These are phyloP conservation scores for Muscidifurax raptorellus DNA, from an alignment of 1,140 invertebrate species.

Conservation along the genomic window DNA sequence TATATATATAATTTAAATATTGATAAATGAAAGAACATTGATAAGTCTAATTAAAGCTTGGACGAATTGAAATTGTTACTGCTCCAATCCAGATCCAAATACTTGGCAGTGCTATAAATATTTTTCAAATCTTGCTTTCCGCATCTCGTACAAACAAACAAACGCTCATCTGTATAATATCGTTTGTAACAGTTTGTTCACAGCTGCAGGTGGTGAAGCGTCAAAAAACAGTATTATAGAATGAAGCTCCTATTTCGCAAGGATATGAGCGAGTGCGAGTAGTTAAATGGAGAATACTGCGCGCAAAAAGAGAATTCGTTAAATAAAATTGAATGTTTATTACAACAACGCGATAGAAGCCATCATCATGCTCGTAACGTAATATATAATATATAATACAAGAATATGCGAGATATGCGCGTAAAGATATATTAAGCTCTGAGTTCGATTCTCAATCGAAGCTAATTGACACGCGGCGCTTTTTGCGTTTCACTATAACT, in stretches of 20 bases:
- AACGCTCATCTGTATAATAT: neutral
- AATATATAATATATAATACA: conserved; percentile 51
- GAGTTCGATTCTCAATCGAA: conserved; percentile 55
- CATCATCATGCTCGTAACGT: conserved; percentile 11
- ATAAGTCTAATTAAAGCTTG: conserved; percentile 48
- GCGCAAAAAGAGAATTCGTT: conserved; percentile 1
- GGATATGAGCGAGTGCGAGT: conserved; percentile 3
- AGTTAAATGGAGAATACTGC: conserved; percentile 39
- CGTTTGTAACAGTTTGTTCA: neutral
- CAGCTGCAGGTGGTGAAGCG: neutral
- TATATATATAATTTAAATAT: conserved; percentile 37
- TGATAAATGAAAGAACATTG: neutral
- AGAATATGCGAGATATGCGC: conserved; percentile 48
- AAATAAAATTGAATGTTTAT: conserved; percentile 39
- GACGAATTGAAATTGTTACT: conserved; percentile 1
- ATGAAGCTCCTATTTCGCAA: neutral
- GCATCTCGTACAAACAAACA: neutral
- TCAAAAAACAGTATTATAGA: neutral
- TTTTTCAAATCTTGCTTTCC: conserved; percentile 15
- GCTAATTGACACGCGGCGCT: conserved; percentile 22
- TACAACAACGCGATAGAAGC: conserved; percentile 38
- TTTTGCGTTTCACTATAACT: neutral
- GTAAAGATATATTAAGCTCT: conserved; percentile 59
- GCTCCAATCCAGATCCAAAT: conserved; percentile 44
- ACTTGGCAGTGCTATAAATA: conserved; percentile 4